These are phyloP conservation scores for Philaethria dido DNA, from an alignment of 2,888 invertebrate species.

Conservation along the genomic window DNA sequence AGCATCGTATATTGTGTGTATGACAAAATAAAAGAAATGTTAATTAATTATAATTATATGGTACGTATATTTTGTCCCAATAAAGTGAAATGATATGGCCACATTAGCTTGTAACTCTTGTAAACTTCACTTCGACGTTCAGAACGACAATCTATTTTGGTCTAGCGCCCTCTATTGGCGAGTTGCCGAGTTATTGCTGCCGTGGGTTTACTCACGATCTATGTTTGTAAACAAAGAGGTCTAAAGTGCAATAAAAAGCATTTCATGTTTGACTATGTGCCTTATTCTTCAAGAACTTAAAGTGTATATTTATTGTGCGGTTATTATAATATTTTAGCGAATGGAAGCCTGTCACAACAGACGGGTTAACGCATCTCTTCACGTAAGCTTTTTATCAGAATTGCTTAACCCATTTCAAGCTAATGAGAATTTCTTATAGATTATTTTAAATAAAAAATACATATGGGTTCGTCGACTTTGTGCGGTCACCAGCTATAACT, in stretches of 20 bases:
- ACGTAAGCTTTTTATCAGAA: slow-evolving; percentile 19
- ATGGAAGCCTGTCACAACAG: slow-evolving; percentile 13
- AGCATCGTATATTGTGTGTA: no score
- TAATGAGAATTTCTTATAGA: slow-evolving; percentile 21
- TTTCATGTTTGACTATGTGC: slow-evolving; percentile 6
- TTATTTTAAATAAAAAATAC: slow-evolving; percentile 16
- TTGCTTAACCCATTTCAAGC: slow-evolving; percentile 27
- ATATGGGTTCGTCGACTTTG: neutral
- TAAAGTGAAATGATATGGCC: slow-evolving; percentile 23
- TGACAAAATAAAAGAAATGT: no score
- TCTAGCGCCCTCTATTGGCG: slow-evolving; percentile 80
- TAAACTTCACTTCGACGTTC: slow-evolving; percentile 48
- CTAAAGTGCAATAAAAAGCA: slow-evolving; percentile 37
- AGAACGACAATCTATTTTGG: slow-evolving; percentile 71
- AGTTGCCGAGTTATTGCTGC: slow-evolving; percentile 70
- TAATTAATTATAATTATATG: neutral
- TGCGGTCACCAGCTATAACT: neutral
- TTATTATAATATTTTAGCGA: slow-evolving; percentile 16
- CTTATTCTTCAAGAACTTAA: slow-evolving; percentile 17
- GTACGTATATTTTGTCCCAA: neutral
- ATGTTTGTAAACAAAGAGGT: slow-evolving; percentile 78
- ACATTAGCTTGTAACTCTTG: slow-evolving; percentile 56
- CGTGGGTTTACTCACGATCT: slow-evolving; percentile 73
- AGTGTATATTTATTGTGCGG: slow-evolving; percentile 19
- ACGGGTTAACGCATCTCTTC: slow-evolving; percentile 18